A percentile compares a stretch with the other conserved stretches of the same genome.
Evolutionary conservation across 2,113 vertebrate genomes (phyloP).

Genomic region (Epinephelus lanceolatus): DNA sequence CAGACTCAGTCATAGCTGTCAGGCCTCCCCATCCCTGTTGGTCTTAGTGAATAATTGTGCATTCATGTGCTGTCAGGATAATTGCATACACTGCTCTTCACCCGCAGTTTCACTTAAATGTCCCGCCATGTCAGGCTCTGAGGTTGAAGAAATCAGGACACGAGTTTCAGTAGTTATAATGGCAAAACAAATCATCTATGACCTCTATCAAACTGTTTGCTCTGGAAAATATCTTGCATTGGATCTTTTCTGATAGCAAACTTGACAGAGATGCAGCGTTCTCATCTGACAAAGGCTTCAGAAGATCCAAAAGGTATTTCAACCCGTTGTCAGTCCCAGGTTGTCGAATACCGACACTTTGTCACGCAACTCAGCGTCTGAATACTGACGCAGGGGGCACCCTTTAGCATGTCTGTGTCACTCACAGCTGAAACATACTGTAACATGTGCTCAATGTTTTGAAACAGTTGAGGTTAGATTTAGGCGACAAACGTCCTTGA

Average conservation of each 20-base stretch:
- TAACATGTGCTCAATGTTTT: too few relatives aligned
- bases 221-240: too few relatives aligned
- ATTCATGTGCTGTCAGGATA: conserved; percentile 38
- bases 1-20: conserved; percentile 42
- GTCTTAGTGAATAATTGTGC: conserved; percentile 22
- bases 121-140: neutral
- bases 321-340: too few relatives aligned
- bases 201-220: neutral
- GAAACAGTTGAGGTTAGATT: too few relatives aligned
- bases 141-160: neutral
- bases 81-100: conserved; percentile 15
- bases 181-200: neutral
- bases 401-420: too few relatives aligned
- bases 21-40: conserved; percentile 4
- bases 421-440: too few relatives aligned
- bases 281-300: neutral
- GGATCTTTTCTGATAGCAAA: neutral
- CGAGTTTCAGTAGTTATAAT: neutral
- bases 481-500: too few relatives aligned
- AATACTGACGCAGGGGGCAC: too few relatives aligned
- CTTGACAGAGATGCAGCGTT: neutral
- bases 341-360: too few relatives aligned
- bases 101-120: neutral
- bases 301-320: neutral
- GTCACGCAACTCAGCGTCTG: too few relatives aligned